These are phyloP conservation scores for Tachuris rubrigastra DNA, from an alignment of 2,113 vertebrate genomes.

Conservation along the genomic window DNA sequence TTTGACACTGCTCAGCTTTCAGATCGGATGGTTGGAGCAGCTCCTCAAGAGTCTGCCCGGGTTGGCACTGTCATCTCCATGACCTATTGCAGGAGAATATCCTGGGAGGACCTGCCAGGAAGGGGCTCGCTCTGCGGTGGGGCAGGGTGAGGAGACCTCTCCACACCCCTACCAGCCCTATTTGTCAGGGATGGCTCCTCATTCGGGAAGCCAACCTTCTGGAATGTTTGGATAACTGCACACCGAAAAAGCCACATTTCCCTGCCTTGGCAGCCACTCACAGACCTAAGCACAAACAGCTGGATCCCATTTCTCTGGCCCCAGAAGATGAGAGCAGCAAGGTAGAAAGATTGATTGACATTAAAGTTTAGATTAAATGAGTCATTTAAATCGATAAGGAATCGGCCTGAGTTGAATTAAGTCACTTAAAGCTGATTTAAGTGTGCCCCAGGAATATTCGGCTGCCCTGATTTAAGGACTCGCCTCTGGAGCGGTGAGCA, in stretches of 20 bases:
- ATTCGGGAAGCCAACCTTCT: neutral
- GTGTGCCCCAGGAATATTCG: conserved; percentile 3
- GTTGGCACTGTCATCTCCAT: rapidly evolving
- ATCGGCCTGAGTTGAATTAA: conserved; percentile 26
- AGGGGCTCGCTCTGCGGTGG: neutral
- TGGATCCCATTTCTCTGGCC: conserved; percentile 34
- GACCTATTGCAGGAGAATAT: neutral
- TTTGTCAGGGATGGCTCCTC: neutral
- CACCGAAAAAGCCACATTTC: neutral
- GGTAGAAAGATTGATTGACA: conserved; percentile 40
- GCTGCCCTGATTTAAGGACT: neutral
- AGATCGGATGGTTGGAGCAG: neutral
- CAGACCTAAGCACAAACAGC: conserved; percentile 10
- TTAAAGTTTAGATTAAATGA: conserved; percentile 50
- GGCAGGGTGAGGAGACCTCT: neutral
- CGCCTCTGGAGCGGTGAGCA: neutral
- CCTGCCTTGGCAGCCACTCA: neutral
- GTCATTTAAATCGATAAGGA: neutral
- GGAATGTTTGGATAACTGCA: conserved; percentile 17
- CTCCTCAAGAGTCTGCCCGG: neutral
- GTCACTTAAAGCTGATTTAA: conserved; percentile 51
- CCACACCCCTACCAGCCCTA: neutral
- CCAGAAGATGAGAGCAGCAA: conserved; percentile 20
- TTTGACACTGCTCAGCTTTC: rapidly evolving
- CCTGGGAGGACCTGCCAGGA: neutral